phyloP scores from a whole-genome alignment of 2,797 vertebrate genomes.

The Echeneis naucrates region DNA sequence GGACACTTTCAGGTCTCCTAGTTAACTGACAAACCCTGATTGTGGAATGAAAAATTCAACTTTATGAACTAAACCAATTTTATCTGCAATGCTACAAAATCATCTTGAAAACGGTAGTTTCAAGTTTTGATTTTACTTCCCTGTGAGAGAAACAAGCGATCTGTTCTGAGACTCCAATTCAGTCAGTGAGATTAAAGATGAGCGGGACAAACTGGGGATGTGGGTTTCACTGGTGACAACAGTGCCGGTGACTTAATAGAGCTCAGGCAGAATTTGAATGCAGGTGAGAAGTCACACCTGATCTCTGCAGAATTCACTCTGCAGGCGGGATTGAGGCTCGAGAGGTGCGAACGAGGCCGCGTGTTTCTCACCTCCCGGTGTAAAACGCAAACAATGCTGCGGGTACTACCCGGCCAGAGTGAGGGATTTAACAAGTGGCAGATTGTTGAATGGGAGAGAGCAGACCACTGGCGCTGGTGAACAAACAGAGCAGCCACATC shows the following conservation, averaged over 20 bases:
- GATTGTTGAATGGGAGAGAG: constrained; percentile 81
- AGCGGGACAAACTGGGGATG: too few species aligned
- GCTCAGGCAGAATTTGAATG: constrained; percentile 11
- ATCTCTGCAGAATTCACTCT: constrained; percentile 19
- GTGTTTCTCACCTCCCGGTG: constrained; percentile 70
- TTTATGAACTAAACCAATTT: too few species aligned
- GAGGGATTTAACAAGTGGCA: constrained; percentile 83
- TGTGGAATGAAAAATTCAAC: too few species aligned
- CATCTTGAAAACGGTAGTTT: not conserved
- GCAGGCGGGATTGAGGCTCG: not conserved
- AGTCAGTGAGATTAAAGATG: not conserved
- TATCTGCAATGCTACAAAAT: not conserved
- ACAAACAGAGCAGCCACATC: constrained; percentile 90
- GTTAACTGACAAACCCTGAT: too few species aligned
- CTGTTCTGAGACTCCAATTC: not conserved
- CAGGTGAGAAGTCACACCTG: constrained; percentile 64
- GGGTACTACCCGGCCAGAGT: constrained; percentile 41
- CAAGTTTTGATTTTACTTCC: not conserved
- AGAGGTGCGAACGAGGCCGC: constrained; percentile 54
- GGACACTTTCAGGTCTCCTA: too few species aligned
- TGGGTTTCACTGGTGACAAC: not conserved
- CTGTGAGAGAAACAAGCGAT: not conserved
- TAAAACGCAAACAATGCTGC: constrained; percentile 70
- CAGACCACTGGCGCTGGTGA: constrained; percentile 90
- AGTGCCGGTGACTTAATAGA: not conserved